Base-by-base conservation (phyloP, 1,140 invertebrate species). In the Drosophila auraria region DNA sequence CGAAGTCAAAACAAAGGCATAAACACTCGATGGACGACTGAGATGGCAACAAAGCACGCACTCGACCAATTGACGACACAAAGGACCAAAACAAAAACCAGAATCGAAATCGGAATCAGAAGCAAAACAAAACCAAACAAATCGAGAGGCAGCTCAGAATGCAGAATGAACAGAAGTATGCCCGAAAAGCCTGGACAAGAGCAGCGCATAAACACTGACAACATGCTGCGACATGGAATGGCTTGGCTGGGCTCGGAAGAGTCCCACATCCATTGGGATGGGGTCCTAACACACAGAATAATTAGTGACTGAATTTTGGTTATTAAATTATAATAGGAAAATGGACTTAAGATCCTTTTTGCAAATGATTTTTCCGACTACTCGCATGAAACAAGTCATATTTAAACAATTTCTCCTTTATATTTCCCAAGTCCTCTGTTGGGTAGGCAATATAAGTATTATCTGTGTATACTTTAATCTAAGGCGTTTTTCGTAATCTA, bases 61-160 rank as follows among this genome's bases (percentile, higher is more conserved):
- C 70, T 72, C 80, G 78, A 83, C 73, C 84, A 89, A 89, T 90
- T 84, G 86, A 90, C 75, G 68, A 87, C 61, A 82, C 74, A 87
- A 87, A 87, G 75, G 83, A 70, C 57, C 70, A 79, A 71, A 86
- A 79, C 53, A 80, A 75, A 79, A 75, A 49, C 50, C 42, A 54
- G 70, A 50, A 65, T 69, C 64, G 68, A 45, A 69, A 56, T 71
- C 63, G 53, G 71, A 73, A 73, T 72, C 69, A 69, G 44, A 51
- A 70, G 64, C 60, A 62, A 51, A 54, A 30, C 57, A 81, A 72
- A 79, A 70, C 77, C 58, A 83, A 83, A 77, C 58, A 56, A 56
- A 69, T 72, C 73, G 56, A 58, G 49, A 56, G 68, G 40, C 68
- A 47, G 70, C 45, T 20, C 58, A 64, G 72, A 80, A 60, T 64